phyloP scores from a whole-genome alignment of 2,113 vertebrate genomes.

The Sceloporus tristichus region DNA sequence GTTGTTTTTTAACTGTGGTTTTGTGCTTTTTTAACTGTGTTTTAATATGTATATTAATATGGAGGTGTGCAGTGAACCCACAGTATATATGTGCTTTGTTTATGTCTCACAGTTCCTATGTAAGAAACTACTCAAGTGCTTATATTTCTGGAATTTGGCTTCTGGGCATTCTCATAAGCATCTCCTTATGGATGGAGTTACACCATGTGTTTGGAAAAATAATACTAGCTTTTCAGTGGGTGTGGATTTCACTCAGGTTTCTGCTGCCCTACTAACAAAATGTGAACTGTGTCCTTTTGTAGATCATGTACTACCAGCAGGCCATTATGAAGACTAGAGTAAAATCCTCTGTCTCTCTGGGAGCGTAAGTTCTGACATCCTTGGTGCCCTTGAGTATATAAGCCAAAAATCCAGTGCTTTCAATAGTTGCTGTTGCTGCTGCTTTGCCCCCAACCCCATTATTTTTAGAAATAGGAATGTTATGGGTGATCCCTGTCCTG shows the following conservation, averaged over 20 bases:
- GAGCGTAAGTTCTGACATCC: constrained; percentile 84
- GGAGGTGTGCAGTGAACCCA: too few species aligned
- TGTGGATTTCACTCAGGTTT: accelerated
- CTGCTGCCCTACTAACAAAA: constrained; percentile 35
- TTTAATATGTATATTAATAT: too few species aligned
- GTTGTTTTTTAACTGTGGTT: too few species aligned
- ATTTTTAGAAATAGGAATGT: too few species aligned
- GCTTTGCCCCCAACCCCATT: too few species aligned
- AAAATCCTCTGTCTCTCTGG: constrained; percentile 96
- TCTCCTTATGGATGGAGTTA: neutral
- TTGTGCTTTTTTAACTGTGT: too few species aligned
- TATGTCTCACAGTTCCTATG: neutral
- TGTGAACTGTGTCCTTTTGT: constrained; percentile 21
- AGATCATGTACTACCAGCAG: constrained; percentile 97
- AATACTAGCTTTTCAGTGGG: neutral
- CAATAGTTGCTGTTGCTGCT: neutral
- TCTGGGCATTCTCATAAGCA: constrained; percentile 20
- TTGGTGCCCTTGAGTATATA: constrained; percentile 56
- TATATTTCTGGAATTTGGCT: neutral
- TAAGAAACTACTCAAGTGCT: neutral
- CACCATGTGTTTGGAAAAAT: neutral
- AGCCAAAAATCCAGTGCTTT: constrained; percentile 29
- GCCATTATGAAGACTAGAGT: constrained; percentile 92
- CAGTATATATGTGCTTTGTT: neutral
- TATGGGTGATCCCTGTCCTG: too few species aligned